Evolutionary conservation across 2,888 invertebrate species (phyloP), one percentile per base, ranked within the genome.

Genomic region (Boloria selene): DNA sequence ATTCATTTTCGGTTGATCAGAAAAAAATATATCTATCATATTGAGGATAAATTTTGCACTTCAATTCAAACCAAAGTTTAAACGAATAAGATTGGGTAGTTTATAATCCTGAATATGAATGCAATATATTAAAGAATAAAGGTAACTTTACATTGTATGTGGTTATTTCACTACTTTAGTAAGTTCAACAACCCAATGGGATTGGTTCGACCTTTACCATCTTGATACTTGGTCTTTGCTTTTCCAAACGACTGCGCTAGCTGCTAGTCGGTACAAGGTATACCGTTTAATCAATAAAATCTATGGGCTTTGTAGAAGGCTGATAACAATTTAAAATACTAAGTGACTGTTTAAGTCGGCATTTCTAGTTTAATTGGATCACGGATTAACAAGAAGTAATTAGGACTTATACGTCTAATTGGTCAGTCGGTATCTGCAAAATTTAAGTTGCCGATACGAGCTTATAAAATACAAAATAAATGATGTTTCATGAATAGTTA

Each of bases 181-280:
- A 22, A 45, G 56, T 22, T 45, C 45, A 56, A 56, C 56, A 56
- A 56, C 45, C 56, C 45, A 56, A 45, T 56, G 56, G 56, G 56
- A 56, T 45, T 56, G 44, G 45, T 13, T 16, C 45, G 56, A 56
- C 56, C 56, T 56, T 56, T 56, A 5, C 45, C 10, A 10, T 31
- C 31, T 31, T n/a, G 56, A 56, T 56, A 56, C 56, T 56, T 26
- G 56, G 22, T 56, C 45, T 56, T 45, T 56, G 56, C 45, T 56
- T 56, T 56, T 31, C 45, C 22, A 16, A 56, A 16, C 45, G 44
- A 56, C 45, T 56, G n/a, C 56, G 45, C 26, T 56, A 45, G 44
- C 22, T 45, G 45, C 26, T 56, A 45, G 44, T 45, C n/a, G 14
- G n/a, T 45, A 26, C 56, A 45, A 45, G 31, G 31, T 31, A 31